Percentiles rank a stretch among this genome's conserved stretches.
phyloP scores from a whole-genome alignment of 2,888 invertebrate species.

The Caenorhabditis panamensis region DNA sequence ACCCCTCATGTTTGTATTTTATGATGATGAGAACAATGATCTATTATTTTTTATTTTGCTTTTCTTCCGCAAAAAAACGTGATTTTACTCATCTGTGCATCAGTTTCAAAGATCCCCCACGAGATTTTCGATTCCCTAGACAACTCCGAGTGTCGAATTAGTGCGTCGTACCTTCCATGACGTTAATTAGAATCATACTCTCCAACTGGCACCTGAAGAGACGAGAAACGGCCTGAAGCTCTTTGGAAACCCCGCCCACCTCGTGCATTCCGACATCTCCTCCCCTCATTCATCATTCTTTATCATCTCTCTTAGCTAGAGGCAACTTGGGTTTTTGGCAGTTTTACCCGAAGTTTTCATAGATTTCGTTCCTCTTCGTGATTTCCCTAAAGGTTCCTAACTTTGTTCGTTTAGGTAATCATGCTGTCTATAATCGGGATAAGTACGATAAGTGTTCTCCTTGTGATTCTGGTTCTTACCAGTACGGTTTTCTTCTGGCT shows the following conservation, averaged over 20 bases:
- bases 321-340: background rate
- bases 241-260: conserved; percentile 13
- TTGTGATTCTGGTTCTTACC: background rate
- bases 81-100: too few relatives aligned
- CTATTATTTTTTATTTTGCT: background rate
- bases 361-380: background rate
- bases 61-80: background rate
- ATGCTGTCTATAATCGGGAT: conserved; percentile 1
- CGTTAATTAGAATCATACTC: background rate
- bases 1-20: conserved; percentile 32
- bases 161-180: background rate
- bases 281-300: conserved; percentile 27
- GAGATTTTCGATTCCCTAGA: background rate
- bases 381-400: background rate
- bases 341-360: background rate
- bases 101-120: too few relatives aligned
- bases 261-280: conserved; percentile 3
- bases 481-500: background rate
- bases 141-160: conserved; percentile 22
- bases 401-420: conserved; percentile 12
- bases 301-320: conserved; percentile 19
- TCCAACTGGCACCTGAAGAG: background rate
- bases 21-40: background rate
- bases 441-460: background rate
- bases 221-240: background rate